Percentiles rank a stretch among this genome's conserved stretches.
Conservation (phyloP, 2,113 vertebrate genomes). For the Paedocypris sp. region DNA sequence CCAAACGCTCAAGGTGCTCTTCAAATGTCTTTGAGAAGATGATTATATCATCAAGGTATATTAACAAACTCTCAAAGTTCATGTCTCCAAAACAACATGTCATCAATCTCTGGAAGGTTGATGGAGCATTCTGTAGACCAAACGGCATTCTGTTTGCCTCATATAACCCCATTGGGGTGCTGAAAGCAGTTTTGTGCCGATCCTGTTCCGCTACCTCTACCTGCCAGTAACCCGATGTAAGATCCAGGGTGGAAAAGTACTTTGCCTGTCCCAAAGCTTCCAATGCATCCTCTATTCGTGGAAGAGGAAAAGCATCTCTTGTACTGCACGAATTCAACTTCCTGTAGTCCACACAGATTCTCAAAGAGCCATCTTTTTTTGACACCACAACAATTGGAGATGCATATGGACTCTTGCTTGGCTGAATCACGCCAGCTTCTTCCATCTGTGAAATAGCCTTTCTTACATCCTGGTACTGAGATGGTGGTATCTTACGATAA, state of each 20-base stretch:
- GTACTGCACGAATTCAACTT: constrained; percentile 2
- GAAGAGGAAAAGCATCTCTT: constrained; percentile 6
- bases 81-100: constrained; percentile 13
- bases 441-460: constrained; percentile 7
- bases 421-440: constrained; percentile 11
- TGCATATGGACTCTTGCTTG: constrained; percentile 20
- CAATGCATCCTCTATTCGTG: constrained; percentile 23
- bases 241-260: constrained; percentile 24
- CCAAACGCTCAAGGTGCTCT: neutral
- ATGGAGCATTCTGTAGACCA: constrained; percentile 4
- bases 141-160: neutral
- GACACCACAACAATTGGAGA: constrained; percentile 19
- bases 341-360: too few relatives aligned
- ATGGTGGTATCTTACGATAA: constrained; percentile 15
- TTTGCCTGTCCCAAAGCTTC: constrained; percentile 11
- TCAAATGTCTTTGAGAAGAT: constrained; percentile 3
- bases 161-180: constrained; percentile 18
- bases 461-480: constrained; percentile 14
- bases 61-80: neutral
- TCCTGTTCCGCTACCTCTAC: constrained; percentile 15
- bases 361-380: constrained; percentile 18
- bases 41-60: constrained; percentile 1
- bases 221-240: constrained; percentile 24
- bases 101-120: constrained; percentile 14
- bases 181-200: constrained; percentile 11